Base-by-base conservation (phyloP, 2,797 vertebrate genomes). In the Podarcis lilfordi region DNA sequence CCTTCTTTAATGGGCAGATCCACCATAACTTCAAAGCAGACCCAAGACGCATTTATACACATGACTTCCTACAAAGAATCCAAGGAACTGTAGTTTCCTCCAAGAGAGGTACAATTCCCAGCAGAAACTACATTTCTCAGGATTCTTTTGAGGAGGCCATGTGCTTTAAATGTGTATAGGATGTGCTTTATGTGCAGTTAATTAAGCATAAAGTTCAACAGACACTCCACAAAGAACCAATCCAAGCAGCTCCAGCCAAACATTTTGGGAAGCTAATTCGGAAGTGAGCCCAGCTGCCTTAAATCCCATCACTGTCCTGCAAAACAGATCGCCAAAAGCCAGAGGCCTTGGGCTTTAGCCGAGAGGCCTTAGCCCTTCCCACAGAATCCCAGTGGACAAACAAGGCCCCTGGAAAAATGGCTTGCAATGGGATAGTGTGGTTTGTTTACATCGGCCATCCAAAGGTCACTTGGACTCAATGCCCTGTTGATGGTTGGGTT, bases 391-490 rank as follows among this genome's bases (percentile, higher is more conserved):
- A 75, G 13, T 40, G 84, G 90, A 94, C 94, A 93, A 94, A 82
- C 61, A 90, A 89, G 23, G 84, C 81, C 37, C 79, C 32, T 94
- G 91, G 93, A 95, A 95, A 55, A 95, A 95, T 92, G 94, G 94
- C 93, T 94, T 95, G 95, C 95, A 93, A 93, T 93, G 94, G 86
- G 88, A 96, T 94, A 93, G 92, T 94, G 93, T 93, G 84, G 23
- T 59, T 74, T 86, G 82, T 89, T 93, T 88, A 88, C 59, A 10
- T 69, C 68, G 72, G n/a, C 7, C 1, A 35, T 77, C 35, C 82
- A 88, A 95, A 94, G 94, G 94, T 96, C 95, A 95, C 91, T 95
- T 94, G 89, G 94, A 95, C 95, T 95, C 81, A 76, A 92, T 0
- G 84, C 94, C 94, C 93, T 94, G 94, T 92, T 25, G 94, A 89